Percentiles rank a stretch among this genome's conserved stretches.
phyloP scores from a whole-genome alignment of 2,888 invertebrate genomes.

The Coenonympha arcania region DNA sequence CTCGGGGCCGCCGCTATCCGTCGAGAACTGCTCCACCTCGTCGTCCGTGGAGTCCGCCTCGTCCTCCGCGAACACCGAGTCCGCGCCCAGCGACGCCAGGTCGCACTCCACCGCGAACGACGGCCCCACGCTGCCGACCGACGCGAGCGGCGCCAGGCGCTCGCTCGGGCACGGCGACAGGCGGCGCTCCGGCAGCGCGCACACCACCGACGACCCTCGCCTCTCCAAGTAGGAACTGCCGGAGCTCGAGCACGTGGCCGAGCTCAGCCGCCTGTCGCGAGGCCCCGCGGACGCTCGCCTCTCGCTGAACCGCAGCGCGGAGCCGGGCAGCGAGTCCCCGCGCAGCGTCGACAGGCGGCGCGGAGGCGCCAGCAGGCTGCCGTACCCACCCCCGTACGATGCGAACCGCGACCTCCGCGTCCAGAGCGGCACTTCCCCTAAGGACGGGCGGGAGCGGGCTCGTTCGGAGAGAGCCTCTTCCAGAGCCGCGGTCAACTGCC shows the following conservation, averaged over 20 bases:
- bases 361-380: conserved; percentile 81
- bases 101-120: conserved; percentile 81
- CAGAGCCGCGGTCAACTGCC: conserved; percentile 81
- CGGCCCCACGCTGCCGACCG: conserved; percentile 84
- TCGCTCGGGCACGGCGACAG: conserved; percentile 81
- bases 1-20: conserved; percentile 79
- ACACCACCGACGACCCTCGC: conserved; percentile 84
- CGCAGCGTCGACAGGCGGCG: conserved; percentile 75
- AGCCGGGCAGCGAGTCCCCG: conserved; percentile 77
- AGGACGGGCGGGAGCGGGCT: conserved; percentile 71
- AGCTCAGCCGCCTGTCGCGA: conserved; percentile 79
- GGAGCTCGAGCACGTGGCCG: conserved; percentile 88
- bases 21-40: conserved; percentile 87
- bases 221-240: conserved; percentile 88
- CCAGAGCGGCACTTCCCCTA: conserved; percentile 79
- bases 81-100: conserved; percentile 80
- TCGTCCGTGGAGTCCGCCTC: conserved; percentile 85
- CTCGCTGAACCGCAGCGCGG: conserved; percentile 69
- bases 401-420: conserved; percentile 61
- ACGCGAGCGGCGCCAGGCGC: conserved; percentile 83
- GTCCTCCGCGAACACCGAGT: conserved; percentile 85
- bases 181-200: conserved; percentile 85
- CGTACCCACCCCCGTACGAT: conserved; percentile 77
- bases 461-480: conserved; percentile 76
- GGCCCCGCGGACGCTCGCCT: conserved; percentile 66